Base-by-base conservation (phyloP, 2,113 vertebrate species). In the Sinocyclocheilus rhinocerous region DNA sequence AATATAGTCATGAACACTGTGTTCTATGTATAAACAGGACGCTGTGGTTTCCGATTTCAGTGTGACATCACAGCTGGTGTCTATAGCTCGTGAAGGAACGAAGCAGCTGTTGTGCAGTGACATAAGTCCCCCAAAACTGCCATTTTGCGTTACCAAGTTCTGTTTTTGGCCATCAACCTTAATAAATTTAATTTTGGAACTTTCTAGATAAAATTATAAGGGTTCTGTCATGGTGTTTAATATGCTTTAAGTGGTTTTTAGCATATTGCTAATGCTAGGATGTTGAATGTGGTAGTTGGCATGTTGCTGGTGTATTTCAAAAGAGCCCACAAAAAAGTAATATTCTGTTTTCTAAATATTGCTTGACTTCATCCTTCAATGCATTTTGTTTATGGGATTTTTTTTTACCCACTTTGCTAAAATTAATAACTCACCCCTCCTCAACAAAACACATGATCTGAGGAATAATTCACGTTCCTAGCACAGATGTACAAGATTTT, bases 11-110 rank as follows among this genome's bases (percentile, higher is more conserved):
- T 63, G 24, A 15, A 69, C 45, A 73, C n/a, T 20, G 76, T 78
- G 85, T 79, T 87, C 73, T 67, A 9, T 36, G 50, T 29, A 52
- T 20, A 82, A 77, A 77, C 89, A 88, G 86, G 88, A 90, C 76
- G 85, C 89, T 84, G 84, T 67, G 89, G 90, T 89, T 91, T 90
- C 86, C 88, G 83, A 86, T 90, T 90, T 87, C 88, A 80, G 63
- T 80, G 67, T 86, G 87, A 88, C 76, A 52, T 76, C 73, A 87
- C 76, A 61, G 89, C 76, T 48, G 76, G 61, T 84, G 87, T 84
- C 55, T 73, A n/a, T 73, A 20, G 36, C 26, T 57, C 12, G 18
- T 65, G 72, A 65, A 69, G 81, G 59, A 77, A 69, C 26, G 76
- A 84, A 81, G 76, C 57, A 72, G 87, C 69, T 83, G 52, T 50